phyloP scores from a whole-genome alignment of 1,140 invertebrate genomes.

The Bombus consobrinus region DNA sequence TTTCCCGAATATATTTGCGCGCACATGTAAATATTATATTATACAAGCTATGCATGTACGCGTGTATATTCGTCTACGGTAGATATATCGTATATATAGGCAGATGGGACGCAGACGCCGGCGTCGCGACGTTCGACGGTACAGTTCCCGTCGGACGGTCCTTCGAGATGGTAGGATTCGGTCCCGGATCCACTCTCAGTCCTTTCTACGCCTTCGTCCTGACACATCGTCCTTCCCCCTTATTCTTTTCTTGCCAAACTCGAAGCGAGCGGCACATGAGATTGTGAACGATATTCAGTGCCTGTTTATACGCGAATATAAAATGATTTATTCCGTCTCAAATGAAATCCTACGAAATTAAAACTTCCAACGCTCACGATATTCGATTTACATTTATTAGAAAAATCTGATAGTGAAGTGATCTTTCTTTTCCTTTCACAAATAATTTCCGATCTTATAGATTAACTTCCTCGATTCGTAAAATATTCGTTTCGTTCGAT shows the following conservation, averaged over 20 bases:
- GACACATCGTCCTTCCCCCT: constrained; percentile 52
- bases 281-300: constrained; percentile 11
- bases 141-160: constrained; percentile 81
- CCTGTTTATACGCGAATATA: neutral
- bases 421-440: neutral
- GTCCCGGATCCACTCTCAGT: constrained; percentile 71
- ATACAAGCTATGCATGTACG: constrained; percentile 54
- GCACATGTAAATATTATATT: constrained; percentile 56
- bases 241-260: constrained; percentile 30
- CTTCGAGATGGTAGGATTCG: constrained; percentile 78
- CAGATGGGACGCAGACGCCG: constrained; percentile 79
- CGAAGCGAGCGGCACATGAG: neutral
- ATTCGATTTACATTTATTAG: neutral
- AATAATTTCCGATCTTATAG: neutral
- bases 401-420: constrained; percentile 50
- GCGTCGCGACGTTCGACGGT: constrained; percentile 81
- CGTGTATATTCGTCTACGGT: constrained; percentile 44
- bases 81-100: constrained; percentile 58
- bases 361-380: no score
- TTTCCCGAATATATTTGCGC: constrained; percentile 53
- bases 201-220: constrained; percentile 73
- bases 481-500: neutral
- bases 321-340: neutral
- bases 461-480: neutral
- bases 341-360: no score